phyloP scores from a whole-genome alignment of 2,888 invertebrate genomes.

The Omphaloscelis lunosa region DNA sequence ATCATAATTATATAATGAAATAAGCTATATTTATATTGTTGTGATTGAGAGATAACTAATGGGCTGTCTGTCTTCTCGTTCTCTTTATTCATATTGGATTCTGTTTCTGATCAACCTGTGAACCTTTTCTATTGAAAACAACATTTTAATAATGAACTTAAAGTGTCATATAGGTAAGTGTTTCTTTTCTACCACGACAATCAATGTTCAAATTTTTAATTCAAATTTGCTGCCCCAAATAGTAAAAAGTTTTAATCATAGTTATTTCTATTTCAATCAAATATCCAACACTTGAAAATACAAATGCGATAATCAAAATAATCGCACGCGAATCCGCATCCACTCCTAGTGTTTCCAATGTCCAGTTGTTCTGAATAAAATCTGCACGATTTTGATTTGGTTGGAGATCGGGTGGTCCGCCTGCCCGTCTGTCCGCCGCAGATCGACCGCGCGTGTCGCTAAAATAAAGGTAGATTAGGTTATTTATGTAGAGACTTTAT shows the following conservation, averaged over 20 bases:
- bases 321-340: not conserved
- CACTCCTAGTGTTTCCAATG: not conserved
- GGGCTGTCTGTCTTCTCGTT: not conserved
- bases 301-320: not conserved
- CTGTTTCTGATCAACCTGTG: not conserved
- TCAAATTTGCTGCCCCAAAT: not conserved
- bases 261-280: not conserved
- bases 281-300: not conserved
- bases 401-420: constrained; percentile 71
- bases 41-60: no score
- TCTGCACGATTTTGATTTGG: constrained; percentile 65
- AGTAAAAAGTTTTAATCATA: not conserved
- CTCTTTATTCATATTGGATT: not conserved
- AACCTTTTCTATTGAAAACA: not conserved
- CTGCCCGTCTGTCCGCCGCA: constrained; percentile 33
- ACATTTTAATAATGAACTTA: not conserved
- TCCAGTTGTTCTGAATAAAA: constrained; percentile 51
- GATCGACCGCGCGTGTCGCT: constrained; percentile 60
- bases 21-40: not conserved
- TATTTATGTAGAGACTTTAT: constrained; percentile 26
- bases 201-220: not conserved
- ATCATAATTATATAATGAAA: not conserved
- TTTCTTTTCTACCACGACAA: not conserved
- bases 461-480: constrained; percentile 33
- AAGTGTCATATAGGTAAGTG: no score